Base-by-base conservation (phyloP, 1,140 invertebrate species). In the Lordiphosa mommai region DNA sequence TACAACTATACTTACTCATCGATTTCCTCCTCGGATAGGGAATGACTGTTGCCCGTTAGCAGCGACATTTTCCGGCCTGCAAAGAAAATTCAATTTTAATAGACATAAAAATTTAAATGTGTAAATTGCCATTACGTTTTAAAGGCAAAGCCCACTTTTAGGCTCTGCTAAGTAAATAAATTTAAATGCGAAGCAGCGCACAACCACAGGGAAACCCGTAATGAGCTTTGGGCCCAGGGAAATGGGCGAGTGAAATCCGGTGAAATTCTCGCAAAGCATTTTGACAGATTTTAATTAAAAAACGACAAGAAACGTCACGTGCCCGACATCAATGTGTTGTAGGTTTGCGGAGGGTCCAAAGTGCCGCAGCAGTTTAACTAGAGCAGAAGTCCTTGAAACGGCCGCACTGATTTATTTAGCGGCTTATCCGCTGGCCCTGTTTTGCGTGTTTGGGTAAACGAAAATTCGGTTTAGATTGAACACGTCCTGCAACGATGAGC, bases 1-100 rank as follows among this genome's bases (percentile, higher is more conserved):
- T 33, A 16, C 30, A 30, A 34, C 17, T 43, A 30, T 66, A 91
- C 90, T 91, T 87, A 91, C 90, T 91, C 90, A 69, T 91, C 90
- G 50, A 88, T 61, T 72, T 90, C 90, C 74, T 91, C 90, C 58
- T 91, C 90, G n/a, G 89, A 90, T 5, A 90, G 64, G 41, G 90
- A 90, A 71, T 89, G 64, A 56, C 80, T 88, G 44, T 86, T 85
- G 33, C 46, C 64, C 10, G 65, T 30, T 29, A 86, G 53, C 36
- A 86, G 59, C 46, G 86, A 89, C 84, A 88, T 88, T 55, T 66
- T 88, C 57, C 30, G 49, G 37, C 46, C 43, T 53, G 33, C 47
- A 51, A 34, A 36, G 38, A 20, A 53, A 37, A 43, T 27, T 32
- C 1, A 52, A 46, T 9, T 23, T 23, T 23, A 56, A 13, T 16